Evolutionary conservation across 1,140 invertebrate genomes (phyloP), one percentile per base, ranked within the genome.

Genomic region (Oedothorax gibbosus): DNA sequence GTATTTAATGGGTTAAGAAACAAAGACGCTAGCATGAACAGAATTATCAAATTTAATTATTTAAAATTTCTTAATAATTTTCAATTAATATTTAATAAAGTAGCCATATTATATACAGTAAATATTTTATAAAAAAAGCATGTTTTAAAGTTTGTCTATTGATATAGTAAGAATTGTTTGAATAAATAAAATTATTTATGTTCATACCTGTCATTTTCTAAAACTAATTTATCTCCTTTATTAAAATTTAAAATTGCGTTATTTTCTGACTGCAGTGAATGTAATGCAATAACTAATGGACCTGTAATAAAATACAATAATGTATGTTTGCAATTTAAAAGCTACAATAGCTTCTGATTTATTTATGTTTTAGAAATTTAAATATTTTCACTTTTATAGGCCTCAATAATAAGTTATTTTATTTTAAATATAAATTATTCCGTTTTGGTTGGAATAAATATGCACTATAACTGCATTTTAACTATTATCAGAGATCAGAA

Each of bases 161-260:
- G 8, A 14, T 15, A 50, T 12, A 0, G 14, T 4, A 7, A 9
- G 20, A 50, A 50, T 53, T 51, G n/a, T 15, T 54, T 51, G 1
- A 53, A 6, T 14, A 51, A 21, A n/a, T 72, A 18, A n/a, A 6
- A 11, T 54, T 51, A 50, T 50, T 2, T 57, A n/a, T 68, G 2
- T 60, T 6, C 77, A 88, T 87, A 92, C 86, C 94, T 93, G 88
- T 97, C 96, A 89, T 96, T 95, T 81, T 97, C 90, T 49, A 97
- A 94, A 89, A 97, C 95, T 93, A 97, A 95, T 50, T 94, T 93
- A 90, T 97, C 96, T 79, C 96, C 96, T 91, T 96, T 97, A 87
- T 94, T 92, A 91, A 98, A 98, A 85, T 95, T 96, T 57, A 98
- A 94, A 91, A 98, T 96, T 57, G 95, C 94, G 87, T 94, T 94